Conservation (phyloP, 2,888 invertebrate species). For the Limnephilus lunatus region DNA sequence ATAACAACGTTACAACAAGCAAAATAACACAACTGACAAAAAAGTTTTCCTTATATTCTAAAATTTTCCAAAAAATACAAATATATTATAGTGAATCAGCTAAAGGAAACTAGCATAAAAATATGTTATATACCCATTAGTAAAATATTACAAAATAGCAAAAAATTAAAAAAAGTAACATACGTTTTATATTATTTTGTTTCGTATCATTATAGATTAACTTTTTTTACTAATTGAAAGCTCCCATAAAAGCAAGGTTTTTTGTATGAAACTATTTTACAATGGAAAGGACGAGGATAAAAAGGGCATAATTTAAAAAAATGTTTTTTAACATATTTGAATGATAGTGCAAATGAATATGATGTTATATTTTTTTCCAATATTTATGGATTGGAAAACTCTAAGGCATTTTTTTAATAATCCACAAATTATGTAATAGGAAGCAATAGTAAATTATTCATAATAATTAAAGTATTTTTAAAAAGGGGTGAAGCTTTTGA, state of each 20-base stretch:
- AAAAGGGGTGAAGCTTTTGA: background rate
- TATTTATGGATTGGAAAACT: too few relatives aligned
- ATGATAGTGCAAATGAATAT: background rate
- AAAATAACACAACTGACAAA: background rate
- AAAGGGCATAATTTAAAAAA: background rate
- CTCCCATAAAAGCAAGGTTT: background rate
- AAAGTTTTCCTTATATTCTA: too few relatives aligned
- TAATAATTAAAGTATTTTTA: background rate
- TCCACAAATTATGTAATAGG: background rate
- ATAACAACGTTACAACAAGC: background rate
- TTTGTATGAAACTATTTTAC: background rate
- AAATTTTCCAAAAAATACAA: too few relatives aligned
- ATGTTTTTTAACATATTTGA: background rate
- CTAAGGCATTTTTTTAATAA: background rate
- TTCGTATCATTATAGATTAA: background rate
- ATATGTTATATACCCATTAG: background rate
- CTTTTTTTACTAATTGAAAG: background rate
- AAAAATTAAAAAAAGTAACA: background rate
- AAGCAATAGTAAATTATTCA: background rate
- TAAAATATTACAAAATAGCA: background rate
- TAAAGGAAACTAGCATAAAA: background rate
- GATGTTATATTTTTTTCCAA: background rate
- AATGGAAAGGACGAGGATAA: background rate
- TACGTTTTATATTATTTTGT: background rate
- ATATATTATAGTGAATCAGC: too few relatives aligned